Evolutionary conservation across 2,797 vertebrate genomes (phyloP), one percentile per base, ranked within the genome.

Genomic region (Cephalopachus bancanus): DNA sequence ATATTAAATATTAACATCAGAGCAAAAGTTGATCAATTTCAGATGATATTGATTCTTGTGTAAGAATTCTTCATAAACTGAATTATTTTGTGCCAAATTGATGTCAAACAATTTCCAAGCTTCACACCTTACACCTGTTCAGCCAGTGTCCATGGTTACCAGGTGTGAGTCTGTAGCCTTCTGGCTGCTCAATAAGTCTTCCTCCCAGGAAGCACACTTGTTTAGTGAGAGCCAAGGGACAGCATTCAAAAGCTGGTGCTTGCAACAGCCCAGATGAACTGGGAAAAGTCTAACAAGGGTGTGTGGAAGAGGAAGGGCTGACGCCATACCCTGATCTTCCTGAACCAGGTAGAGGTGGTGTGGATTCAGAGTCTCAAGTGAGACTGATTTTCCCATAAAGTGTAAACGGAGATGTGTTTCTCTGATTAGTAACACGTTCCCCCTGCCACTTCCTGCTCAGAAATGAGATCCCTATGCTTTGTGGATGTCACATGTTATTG

Each of bases 401-500:
- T 30, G 0, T 44, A 44, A 44, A 44, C 1, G 20, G 89, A 33
- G 8, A 55, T 1, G n/a, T 1, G 1, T 24, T 1, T 74, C 80
- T 60, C 44, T 57, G 55, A 15, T 26, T 0, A 7, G 69, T 10
- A n/a, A 76, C n/a, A 33, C 3, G 0, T 3, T 16, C 12, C 19
- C 24, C 12, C 22, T 33, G 10, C 33, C 1, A 44, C 4, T 5
- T 7, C 51, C 75, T 33, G 59, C 1, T 53, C 78, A 14, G 7
- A 57, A 59, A 6, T n/a, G 0, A 2, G 44, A 20, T 4, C 7
- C 62, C 62, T 20, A 8, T 0, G 19, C 10, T 26, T 5, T 44
- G 30, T 3, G 26, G 72, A 44, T 1, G 37, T 6, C 5, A 1
- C 0, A 0, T 2, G 44, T 2, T 11, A 5, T 0, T 17, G 37